Conservation (phyloP, 2,113 vertebrate genomes). For the Fregetta grallaria region DNA sequence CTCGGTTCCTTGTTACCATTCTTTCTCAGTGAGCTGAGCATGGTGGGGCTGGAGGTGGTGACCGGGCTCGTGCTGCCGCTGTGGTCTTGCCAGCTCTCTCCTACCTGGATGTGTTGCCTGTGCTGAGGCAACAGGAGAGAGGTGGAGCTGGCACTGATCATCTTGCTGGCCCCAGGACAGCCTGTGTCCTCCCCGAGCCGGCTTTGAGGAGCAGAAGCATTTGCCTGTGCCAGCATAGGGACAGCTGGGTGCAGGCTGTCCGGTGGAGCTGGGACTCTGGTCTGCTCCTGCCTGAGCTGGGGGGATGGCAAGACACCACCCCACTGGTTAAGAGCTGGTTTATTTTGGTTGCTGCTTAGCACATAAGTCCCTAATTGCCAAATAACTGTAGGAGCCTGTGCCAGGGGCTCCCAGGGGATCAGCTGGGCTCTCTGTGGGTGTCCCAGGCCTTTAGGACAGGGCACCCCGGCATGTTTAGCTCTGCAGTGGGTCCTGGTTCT, state of each 20-base stretch:
- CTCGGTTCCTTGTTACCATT: fast-evolving
- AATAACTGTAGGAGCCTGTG: not conserved
- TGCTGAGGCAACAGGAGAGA: fast-evolving
- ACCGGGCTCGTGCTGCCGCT: fast-evolving
- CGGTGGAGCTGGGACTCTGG: not conserved
- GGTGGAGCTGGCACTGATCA: not conserved
- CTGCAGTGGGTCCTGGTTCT: not conserved
- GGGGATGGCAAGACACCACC: not conserved
- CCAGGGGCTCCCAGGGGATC: not conserved
- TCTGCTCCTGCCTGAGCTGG: not conserved
- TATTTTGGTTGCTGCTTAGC: not conserved
- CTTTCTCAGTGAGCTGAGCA: fast-evolving
- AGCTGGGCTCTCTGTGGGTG: not conserved
- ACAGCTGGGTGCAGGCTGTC: not conserved
- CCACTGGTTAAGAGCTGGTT: not conserved
- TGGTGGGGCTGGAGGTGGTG: not conserved
- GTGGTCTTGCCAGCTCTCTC: not conserved
- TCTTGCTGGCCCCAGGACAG: not conserved
- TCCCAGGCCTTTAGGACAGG: not conserved
- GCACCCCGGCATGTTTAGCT: not conserved
- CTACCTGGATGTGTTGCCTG: not conserved
- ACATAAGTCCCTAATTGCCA: not conserved
- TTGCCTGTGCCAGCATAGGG: not conserved
- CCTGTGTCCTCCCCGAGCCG: fast-evolving
- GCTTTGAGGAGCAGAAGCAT: not conserved